Conservation (phyloP, 2,888 invertebrate species). For the Lasioglossum morio region DNA sequence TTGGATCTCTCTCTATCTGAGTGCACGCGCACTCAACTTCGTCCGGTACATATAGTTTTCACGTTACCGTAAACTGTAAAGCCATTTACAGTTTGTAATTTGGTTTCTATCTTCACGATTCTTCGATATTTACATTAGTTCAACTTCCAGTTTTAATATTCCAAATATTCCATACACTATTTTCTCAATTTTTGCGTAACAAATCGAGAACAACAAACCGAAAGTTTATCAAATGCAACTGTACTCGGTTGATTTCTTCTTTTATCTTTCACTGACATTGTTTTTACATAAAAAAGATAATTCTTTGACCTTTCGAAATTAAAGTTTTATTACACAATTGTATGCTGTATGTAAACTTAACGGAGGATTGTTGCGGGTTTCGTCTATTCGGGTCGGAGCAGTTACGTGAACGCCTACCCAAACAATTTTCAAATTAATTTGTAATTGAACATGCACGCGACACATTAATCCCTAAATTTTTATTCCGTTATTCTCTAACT, state of each 20-base stretch:
- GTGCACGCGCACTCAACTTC: background rate
- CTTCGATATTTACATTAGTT: background rate
- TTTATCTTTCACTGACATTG: background rate
- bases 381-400: constrained; percentile 25
- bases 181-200: background rate
- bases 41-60: background rate
- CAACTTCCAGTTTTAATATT: background rate
- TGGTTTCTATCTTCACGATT: background rate
- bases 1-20: background rate
- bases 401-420: constrained; percentile 1
- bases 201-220: background rate
- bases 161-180: background rate
- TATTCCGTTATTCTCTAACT: background rate
- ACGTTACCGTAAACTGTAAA: background rate
- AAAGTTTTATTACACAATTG: background rate
- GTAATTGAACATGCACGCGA: background rate
- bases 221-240: background rate
- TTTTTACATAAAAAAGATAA: background rate
- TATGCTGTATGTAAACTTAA: constrained; percentile 1
- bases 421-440: constrained; percentile 5
- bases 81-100: background rate
- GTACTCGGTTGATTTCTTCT: background rate
- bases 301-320: background rate
- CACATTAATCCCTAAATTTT: background rate
- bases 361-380: background rate